Percentiles rank a stretch among this genome's conserved stretches.
Conservation (phyloP, 2,113 vertebrate genomes). For the Ranitomeya imitator region DNA sequence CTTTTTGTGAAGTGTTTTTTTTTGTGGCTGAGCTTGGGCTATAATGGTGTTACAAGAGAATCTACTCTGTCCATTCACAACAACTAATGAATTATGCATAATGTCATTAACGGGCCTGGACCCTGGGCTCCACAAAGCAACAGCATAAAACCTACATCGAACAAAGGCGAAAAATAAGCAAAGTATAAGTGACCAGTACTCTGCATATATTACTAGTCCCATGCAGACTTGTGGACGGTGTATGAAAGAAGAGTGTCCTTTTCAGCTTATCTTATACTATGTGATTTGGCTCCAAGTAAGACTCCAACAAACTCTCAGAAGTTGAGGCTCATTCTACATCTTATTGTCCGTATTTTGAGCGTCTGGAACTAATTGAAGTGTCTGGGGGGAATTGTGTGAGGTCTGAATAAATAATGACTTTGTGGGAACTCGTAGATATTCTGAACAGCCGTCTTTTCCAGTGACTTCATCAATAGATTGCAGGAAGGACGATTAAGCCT, state of each 20-base stretch:
- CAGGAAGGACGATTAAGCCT: not conserved
- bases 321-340: not conserved
- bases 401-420: not conserved
- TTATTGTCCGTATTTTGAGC: not conserved
- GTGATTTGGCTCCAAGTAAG: not conserved
- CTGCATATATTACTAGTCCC: too few relatives aligned
- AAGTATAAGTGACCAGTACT: too few relatives aligned
- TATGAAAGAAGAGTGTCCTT: too few relatives aligned
- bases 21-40: too few relatives aligned
- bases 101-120: not conserved
- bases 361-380: not conserved
- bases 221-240: too few relatives aligned
- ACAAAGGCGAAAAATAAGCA: too few relatives aligned
- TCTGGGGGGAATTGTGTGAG: not conserved
- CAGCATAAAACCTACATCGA: too few relatives aligned
- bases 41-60: too few relatives aligned
- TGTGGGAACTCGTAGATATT: not conserved
- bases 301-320: not conserved
- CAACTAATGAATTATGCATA: not conserved
- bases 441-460: not conserved
- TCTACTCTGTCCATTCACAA: too few relatives aligned
- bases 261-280: not conserved
- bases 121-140: too few relatives aligned
- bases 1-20: too few relatives aligned
- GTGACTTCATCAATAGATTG: not conserved